Evolutionary conservation across 2,113 vertebrate species (phyloP).

Genomic region (Epinephelus lanceolatus): DNA sequence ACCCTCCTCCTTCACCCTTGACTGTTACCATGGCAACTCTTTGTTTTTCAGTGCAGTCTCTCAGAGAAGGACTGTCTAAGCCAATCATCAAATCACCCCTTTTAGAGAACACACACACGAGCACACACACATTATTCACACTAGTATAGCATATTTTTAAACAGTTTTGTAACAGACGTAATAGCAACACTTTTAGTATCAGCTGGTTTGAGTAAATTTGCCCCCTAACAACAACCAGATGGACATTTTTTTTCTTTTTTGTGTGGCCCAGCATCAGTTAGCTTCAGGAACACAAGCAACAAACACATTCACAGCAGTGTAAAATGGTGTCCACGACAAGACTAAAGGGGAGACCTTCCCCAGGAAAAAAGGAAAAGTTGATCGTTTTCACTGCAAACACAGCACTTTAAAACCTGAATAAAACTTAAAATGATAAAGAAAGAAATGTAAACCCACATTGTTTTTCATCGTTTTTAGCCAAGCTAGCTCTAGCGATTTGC

Average conservation of each 20-base stretch:
- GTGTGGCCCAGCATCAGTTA: slow-evolving; percentile 9
- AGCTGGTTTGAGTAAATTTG: slow-evolving; percentile 13
- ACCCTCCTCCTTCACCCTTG: slow-evolving; percentile 76
- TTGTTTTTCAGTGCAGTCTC: slow-evolving; percentile 70
- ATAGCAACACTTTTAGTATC: slow-evolving; percentile 1
- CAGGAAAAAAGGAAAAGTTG: background rate
- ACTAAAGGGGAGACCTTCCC: background rate
- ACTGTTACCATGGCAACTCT: slow-evolving; percentile 76
- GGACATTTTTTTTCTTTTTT: slow-evolving; percentile 19
- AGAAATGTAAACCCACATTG: background rate
- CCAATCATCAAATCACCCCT: slow-evolving; percentile 51
- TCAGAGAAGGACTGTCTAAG: slow-evolving; percentile 45
- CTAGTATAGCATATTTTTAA: background rate
- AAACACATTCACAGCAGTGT: background rate
- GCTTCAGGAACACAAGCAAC: slow-evolving; percentile 7
- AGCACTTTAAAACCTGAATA: background rate
- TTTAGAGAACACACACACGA: slow-evolving; percentile 36
- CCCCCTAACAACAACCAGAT: slow-evolving; percentile 9
- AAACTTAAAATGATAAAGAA: background rate
- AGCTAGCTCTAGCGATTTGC: background rate
- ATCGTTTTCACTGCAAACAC: background rate
- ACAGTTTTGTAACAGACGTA: slow-evolving; percentile 7
- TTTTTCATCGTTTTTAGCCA: background rate
- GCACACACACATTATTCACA: slow-evolving; percentile 32
- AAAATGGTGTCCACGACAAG: background rate